Conservation (phyloP, 2,888 invertebrate species). For the Patella ulyssiponensis region DNA sequence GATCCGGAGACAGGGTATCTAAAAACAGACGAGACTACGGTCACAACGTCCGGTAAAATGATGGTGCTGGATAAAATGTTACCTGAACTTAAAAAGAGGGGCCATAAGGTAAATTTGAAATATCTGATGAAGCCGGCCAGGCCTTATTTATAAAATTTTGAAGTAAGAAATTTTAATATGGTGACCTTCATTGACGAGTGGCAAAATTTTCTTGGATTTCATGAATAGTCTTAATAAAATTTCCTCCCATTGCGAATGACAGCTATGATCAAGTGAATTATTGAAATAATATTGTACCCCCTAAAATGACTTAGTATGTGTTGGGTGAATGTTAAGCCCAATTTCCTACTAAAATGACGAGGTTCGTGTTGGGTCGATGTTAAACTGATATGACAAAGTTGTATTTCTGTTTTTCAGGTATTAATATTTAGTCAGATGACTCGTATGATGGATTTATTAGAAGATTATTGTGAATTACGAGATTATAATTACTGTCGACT, state of each 20-base stretch:
- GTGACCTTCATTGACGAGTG: too few species aligned
- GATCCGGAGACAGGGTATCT: constrained; percentile 63
- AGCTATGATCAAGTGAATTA: background rate
- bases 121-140: too few species aligned
- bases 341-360: too few species aligned
- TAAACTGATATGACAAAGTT: background rate
- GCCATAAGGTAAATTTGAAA: constrained; percentile 68
- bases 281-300: background rate
- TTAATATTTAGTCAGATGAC: constrained; percentile 80
- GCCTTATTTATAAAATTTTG: too few species aligned
- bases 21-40: constrained; percentile 75
- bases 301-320: background rate
- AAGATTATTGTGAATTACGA: constrained; percentile 76
- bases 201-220: too few species aligned
- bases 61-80: constrained; percentile 79
- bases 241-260: too few species aligned
- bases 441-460: constrained; percentile 78
- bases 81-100: constrained; percentile 73
- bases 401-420: constrained; percentile 73
- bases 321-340: too few species aligned
- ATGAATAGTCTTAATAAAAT: too few species aligned
- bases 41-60: constrained; percentile 78
- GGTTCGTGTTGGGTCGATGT: background rate
- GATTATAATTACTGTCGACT: constrained; percentile 75
- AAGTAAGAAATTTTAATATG: too few species aligned